Percentiles rank a stretch among this genome's conserved stretches.
Evolutionary conservation across 1,140 invertebrate species (phyloP).

Genomic region (Drosophila pallidifrons): DNA sequence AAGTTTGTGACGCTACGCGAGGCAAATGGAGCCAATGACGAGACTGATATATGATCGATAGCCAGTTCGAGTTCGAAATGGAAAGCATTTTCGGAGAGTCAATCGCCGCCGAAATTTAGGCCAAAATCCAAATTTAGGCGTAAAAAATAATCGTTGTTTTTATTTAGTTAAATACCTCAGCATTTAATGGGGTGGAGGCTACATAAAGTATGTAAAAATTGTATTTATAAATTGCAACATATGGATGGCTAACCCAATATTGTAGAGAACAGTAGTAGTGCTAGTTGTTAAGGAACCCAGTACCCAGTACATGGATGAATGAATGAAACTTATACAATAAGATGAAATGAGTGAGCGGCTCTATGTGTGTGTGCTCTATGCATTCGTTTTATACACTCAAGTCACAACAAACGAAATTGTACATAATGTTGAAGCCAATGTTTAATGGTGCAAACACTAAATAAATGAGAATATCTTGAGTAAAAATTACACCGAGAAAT

Average conservation of each 20-base stretch:
- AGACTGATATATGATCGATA: constrained; percentile 81
- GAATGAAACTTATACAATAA: constrained; percentile 16
- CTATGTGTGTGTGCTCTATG: constrained; percentile 5
- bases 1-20: constrained; percentile 74
- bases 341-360: constrained; percentile 1
- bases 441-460: constrained; percentile 50
- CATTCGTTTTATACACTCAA: constrained; percentile 17
- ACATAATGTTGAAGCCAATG: constrained; percentile 49
- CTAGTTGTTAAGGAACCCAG: neutral
- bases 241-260: constrained; percentile 14
- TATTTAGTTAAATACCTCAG: constrained; percentile 65
- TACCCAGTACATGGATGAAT: constrained; percentile 4
- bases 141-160: constrained; percentile 33
- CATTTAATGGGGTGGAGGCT: constrained; percentile 72
- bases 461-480: constrained; percentile 48
- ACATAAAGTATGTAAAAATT: constrained; percentile 60
- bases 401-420: constrained; percentile 44
- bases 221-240: constrained; percentile 35
- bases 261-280: neutral
- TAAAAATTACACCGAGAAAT: constrained; percentile 17
- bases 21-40: constrained; percentile 65
- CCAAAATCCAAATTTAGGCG: constrained; percentile 69
- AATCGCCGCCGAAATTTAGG: constrained; percentile 48
- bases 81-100: constrained; percentile 46
- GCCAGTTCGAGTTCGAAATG: constrained; percentile 32